Evolutionary conservation across 53 echinoderm and acorn worm genomes (phyloP), one percentile per base, ranked within the genome.

Genomic region (Stichopus horrens): DNA sequence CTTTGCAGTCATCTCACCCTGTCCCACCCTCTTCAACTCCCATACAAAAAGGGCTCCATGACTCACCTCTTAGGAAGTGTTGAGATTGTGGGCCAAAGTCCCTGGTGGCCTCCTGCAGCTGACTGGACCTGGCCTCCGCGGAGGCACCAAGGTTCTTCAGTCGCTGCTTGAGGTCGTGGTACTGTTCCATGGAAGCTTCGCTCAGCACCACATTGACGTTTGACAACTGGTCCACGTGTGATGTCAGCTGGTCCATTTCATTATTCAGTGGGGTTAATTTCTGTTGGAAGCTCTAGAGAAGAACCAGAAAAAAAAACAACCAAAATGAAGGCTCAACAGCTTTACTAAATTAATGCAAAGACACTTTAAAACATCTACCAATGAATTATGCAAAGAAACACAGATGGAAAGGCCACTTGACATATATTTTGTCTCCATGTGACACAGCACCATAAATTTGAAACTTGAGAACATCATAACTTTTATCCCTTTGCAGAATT

Each of bases 71-170:
- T 7, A 99, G 87, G 89, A 96, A 96, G 79, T 99, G 96, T 77
- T 96, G 99, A 23, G 99, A 99, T 75, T 94, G 96, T 10, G 99
- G 99, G 4, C 99, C 98, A 88, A 96, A 96, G 90, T 99, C 99
- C 88, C 93, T 89, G 57, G 92, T 86, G 5, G 99, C 99, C 86
- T 98, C 96, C 8, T 94, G 92, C 14, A 99, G 94, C n/a, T 90
- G 89, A 68, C 88, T 88, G 6, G 92, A 74, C 76, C 99, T 88
- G 54, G 96, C 93, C 60, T 99, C 96, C 4, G 94, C 92, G 6
- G 93, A 90, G 20, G 95, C 71, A 89, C 93, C 93, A 55, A 99
- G 89, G 23, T 86, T 86, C 77, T 92, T 93, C 91, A 96, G 96
- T 51, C 96, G 81, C 21, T 90, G 91, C 76, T 86, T 66, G 55